Base-by-base conservation (phyloP, 1,140 invertebrate genomes). In the Oryzaephilus surinamensis region DNA sequence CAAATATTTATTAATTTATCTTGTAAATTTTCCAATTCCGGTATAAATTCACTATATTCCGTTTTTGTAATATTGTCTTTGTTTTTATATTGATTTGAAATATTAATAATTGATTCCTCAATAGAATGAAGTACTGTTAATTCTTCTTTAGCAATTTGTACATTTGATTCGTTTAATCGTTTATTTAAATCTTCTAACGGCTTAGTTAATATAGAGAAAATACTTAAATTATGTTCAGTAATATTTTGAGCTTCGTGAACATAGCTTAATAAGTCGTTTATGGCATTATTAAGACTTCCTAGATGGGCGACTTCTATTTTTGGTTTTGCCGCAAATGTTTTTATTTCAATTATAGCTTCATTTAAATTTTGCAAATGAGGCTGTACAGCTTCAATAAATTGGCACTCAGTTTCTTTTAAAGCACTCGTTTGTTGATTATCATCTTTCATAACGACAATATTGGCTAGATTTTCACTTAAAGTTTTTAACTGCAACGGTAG, bases 1-100 rank as follows among this genome's bases (percentile, higher is more conserved):
- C 54, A 59, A 30, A 53, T 46, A 27, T 44, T 54, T 6, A 61
- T 55, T 6, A 61, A 45, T 26, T 41, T 54, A 20, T 55, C 52
- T 40, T 58, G 55, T 16, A 61, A 33, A 2, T 14, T 29, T 31
- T 51, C 50, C 13, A 61, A 36, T 29, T 43, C 38, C 28, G 54
- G 40, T 5, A 21, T 42, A 39, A 56, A 61, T 28, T 51, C 45
- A 20, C 50, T 28, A 14, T 57, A 43, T 21, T 44, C 27, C 1
- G 32, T 7, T 2, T 42, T 37, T 24, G 30, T 36, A 7, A 45
- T 20, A 19, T 45, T 30, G n/a, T n/a, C n/a, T n/a, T n/a, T n/a
- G 16, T 23, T 30, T 2, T 26, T 4, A 11, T 34, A 21, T 24
- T 24, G 29, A 0, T 8, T 32, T 16, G 32, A 29, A 26, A 58